Evolutionary conservation across 2,113 vertebrate species (phyloP), one percentile per base, ranked within the genome.

Genomic region (Notothenia rossii): DNA sequence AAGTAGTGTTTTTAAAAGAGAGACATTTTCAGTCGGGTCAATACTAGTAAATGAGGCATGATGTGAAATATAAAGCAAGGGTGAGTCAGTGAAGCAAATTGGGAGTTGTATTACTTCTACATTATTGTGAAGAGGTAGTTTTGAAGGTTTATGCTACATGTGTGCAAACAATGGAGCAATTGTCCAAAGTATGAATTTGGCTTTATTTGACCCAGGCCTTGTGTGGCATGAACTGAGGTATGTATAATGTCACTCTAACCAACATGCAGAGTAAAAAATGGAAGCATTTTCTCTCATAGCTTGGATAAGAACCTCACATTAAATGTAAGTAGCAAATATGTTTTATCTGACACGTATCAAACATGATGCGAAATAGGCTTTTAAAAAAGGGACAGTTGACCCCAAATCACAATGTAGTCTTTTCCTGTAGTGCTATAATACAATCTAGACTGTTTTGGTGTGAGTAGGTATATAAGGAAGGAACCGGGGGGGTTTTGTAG

Each of bases 61-160:
- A 60, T 54, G 36, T 48, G 48, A 29, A 53, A 58, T n/a, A 50
- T 6, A 58, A 65, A 87, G 58, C 67, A 54, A 43, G 9, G 7
- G 29, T 75, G 64, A 84, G 45, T 59, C 22, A 62, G 59, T 64
- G 22, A 84, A 64, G 69, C 33, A 82, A 72, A 80, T 40, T 2
- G 5, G 1, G 7, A 51, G 9, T 70, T 55, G 60, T 73, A 70
- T 63, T 25, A 73, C 48, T 76, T 81, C 50, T 58, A 51, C 40
- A 68, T 58, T 55, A 50, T 71, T 75, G 50, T 67, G 54, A 89
- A 83, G 92, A 92, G 92, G 92, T 93, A 93, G 92, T 86, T 90
- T 72, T 25, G 59, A 77, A 79, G 29, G 67, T 77, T 81, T 79
- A 55, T 83, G 78, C 75, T 79, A 85, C 75, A 60, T 50, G 55